Evolutionary conservation across 2,797 vertebrate genomes (phyloP).

Genomic region (Paratrypauchen microcephalus): DNA sequence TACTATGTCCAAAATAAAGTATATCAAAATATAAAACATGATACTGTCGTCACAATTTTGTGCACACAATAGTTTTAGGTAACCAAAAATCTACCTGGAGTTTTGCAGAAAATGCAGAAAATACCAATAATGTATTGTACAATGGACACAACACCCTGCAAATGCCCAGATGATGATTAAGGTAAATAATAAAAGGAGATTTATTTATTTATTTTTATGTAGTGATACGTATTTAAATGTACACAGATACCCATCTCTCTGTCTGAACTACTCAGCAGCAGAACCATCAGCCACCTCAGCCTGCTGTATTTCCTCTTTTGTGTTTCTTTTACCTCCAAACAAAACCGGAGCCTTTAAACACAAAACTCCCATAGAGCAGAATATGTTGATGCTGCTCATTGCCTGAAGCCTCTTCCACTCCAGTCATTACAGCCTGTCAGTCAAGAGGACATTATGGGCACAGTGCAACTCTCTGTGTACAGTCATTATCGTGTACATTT

Average conservation of each 20-base stretch:
- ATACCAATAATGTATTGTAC: no score
- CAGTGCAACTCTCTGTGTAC: neutral
- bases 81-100: no score
- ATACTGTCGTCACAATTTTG: no score
- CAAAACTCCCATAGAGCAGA: neutral
- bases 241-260: neutral
- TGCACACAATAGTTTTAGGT: no score
- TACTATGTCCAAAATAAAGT: no score
- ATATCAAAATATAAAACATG: no score
- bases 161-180: no score
- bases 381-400: neutral
- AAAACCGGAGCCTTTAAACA: neutral
- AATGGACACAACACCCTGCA: no score
- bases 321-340: neutral
- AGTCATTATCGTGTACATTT: constrained; percentile 7
- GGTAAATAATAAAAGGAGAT: no score
- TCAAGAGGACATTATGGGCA: neutral
- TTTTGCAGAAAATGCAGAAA: no score
- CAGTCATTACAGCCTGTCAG: constrained; percentile 15
- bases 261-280: neutral
- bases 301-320: neutral
- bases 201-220: neutral
- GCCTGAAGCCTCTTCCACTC: constrained; percentile 16
- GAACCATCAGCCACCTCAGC: neutral
- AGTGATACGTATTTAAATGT: neutral